These are phyloP conservation scores for Labroides dimidiatus DNA, from an alignment of 2,797 vertebrate species.

Conservation along the genomic window DNA sequence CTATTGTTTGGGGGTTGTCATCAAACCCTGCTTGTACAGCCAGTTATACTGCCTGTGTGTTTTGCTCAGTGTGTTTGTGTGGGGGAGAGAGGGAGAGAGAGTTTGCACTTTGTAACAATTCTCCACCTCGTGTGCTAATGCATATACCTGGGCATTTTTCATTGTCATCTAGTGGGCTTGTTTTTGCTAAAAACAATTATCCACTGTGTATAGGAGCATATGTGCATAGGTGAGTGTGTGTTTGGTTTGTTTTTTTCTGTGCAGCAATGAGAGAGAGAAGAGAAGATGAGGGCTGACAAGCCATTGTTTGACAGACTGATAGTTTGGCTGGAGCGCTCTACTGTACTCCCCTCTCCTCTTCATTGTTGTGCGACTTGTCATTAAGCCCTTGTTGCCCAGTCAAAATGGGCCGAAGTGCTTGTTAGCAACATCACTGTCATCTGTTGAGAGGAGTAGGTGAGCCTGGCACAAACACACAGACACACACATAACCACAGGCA, in stretches of 20 bases:
- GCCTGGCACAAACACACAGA: conserved; percentile 23
- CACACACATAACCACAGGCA: conserved; percentile 30
- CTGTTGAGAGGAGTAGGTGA: conserved; percentile 73
- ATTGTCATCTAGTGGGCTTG: conserved; percentile 34
- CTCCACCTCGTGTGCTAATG: conserved; percentile 37
- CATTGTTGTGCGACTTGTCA: conserved; percentile 81
- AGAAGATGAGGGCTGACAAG: conserved; percentile 66
- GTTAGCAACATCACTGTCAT: conserved; percentile 69
- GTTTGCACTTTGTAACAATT: conserved; percentile 49
- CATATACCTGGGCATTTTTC: conserved; percentile 27
- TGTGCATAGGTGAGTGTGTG: conserved; percentile 35
- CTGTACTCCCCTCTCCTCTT: conserved; percentile 69
- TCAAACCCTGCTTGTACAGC: conserved; percentile 75
- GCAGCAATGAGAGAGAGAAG: conserved; percentile 44
- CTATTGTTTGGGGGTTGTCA: conserved; percentile 81
- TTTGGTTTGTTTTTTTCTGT: conserved; percentile 64
- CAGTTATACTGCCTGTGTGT: conserved; percentile 66
- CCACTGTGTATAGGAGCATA: conserved; percentile 23
- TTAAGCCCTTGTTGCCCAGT: conserved; percentile 81
- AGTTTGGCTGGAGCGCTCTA: conserved; percentile 65
- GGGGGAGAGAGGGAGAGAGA: conserved; percentile 28
- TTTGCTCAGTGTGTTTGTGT: conserved; percentile 26
- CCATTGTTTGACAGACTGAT: conserved; percentile 74
- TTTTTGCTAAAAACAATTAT: conserved; percentile 19
- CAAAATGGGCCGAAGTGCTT: conserved; percentile 76